A percentile compares a stretch with the other conserved stretches of the same genome.
These are phyloP conservation scores for Charina bottae DNA, from an alignment of 2,113 vertebrate genomes.

Conservation along the genomic window DNA sequence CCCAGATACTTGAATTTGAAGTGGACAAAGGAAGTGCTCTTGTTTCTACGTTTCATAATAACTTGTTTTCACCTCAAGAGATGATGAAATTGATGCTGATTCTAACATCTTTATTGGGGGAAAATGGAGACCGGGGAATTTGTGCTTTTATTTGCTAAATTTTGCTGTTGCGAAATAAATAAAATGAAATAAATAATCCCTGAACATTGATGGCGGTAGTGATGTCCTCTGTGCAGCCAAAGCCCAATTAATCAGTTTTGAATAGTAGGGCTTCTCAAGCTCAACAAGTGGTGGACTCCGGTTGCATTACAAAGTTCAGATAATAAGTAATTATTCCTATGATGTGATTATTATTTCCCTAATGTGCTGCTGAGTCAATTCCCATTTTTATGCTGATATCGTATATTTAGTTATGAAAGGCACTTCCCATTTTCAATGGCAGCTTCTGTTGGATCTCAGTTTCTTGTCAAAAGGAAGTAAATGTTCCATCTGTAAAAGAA, in stretches of 20 bases:
- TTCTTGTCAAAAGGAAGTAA: not conserved
- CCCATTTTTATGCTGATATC: not conserved
- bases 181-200: not conserved
- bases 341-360: slow-evolving; percentile 31
- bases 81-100: not conserved
- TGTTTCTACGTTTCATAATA: not conserved
- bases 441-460: not conserved
- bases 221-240: slow-evolving; percentile 15
- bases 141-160: not conserved
- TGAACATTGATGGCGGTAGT: not conserved
- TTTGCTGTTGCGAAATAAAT: slow-evolving; percentile 1
- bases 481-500: not conserved
- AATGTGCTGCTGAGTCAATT: slow-evolving; percentile 9
- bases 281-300: slow-evolving; percentile 59
- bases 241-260: slow-evolving; percentile 48
- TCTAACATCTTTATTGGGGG: slow-evolving; percentile 16
- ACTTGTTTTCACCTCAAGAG: not conserved
- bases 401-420: not conserved
- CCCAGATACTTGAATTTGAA: not conserved
- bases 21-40: not conserved
- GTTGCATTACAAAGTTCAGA: slow-evolving; percentile 25
- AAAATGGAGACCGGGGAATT: not conserved
- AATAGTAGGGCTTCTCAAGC: slow-evolving; percentile 36
- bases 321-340: slow-evolving; percentile 26
- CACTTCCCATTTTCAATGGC: not conserved